Base-by-base conservation (phyloP, 2,888 invertebrate genomes). In the Caenorhabditis sp. region DNA sequence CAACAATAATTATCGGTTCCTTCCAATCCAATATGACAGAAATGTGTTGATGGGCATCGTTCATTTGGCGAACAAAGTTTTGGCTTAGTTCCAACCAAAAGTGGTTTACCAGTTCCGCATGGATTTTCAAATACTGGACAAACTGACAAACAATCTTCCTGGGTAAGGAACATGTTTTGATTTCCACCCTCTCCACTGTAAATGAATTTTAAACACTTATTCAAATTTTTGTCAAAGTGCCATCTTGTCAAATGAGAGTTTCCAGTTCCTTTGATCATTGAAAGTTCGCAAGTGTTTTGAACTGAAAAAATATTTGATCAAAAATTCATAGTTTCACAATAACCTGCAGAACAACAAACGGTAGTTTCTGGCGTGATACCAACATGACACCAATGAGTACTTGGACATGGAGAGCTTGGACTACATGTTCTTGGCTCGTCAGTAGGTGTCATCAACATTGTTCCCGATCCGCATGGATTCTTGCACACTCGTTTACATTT, bases 121-220 rank as follows among this genome's bases (percentile, higher is more conserved):
- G 86, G 84, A 57, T 86, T 86, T 58, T 83, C 83, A 61, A 76
- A 84, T 3, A 84, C 75, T 53, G 86, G 85, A 54, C 86, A 86
- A 21, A 83, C 78, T 8, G 79, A 58, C 19, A 76, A 62, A 59
- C 86, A 86, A 58, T 86, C 86, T 59, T 84, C 84, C 24, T 78
- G 73, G n/a, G 83, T 84, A 55, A 86, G 69, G 78, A 86, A 86
- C 80, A 81, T 86, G 75, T 86, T 86, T 76, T 85, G 86, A 74
- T 87, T 87, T 67, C 87, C 87, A 23, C 85, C 85, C 23, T 81
- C 76, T 62, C 87, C 87, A 51, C 77, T 77, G 76, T 87, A 87
- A 66, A 85, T 81, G 71, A 87, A 87, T 43, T 80, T 76, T 50
- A 77, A 73, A 58, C 84, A 84, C 64, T 81, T 80, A 60, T 74